Evolutionary conservation across 2,888 invertebrate species (phyloP).

Genomic region (Brassicogethes aeneus): DNA sequence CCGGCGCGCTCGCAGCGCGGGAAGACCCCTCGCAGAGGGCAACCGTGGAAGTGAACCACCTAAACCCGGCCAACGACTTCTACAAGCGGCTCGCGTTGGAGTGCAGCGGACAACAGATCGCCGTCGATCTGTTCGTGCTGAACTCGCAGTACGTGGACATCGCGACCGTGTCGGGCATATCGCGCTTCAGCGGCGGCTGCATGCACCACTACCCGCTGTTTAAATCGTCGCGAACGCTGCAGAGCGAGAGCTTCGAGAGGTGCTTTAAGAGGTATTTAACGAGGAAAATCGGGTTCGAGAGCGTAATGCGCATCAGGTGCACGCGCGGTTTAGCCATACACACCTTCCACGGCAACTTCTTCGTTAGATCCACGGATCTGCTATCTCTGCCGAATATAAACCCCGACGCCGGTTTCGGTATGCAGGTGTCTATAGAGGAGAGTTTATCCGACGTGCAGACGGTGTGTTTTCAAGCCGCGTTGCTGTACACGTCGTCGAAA

Average conservation of each 20-base stretch:
- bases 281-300: constrained; percentile 96
- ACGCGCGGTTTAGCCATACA: constrained; percentile 90
- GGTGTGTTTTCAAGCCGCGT: constrained; percentile 95
- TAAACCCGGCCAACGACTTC: constrained; percentile 95
- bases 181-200: constrained; percentile 91
- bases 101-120: constrained; percentile 92
- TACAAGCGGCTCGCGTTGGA: constrained; percentile 93
- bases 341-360: constrained; percentile 99
- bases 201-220: constrained; percentile 90
- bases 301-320: constrained; percentile 95
- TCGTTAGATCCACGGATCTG: constrained; percentile 95
- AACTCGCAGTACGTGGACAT: constrained; percentile 91
- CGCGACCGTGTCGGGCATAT: constrained; percentile 86
- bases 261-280: constrained; percentile 83
- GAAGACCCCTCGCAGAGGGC: constrained; percentile 84
- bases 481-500: constrained; percentile 92
- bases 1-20: constrained; percentile 75
- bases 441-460: constrained; percentile 74
- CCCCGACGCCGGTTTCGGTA: constrained; percentile 96
- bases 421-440: constrained; percentile 95
- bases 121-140: constrained; percentile 90
- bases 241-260: constrained; percentile 65
- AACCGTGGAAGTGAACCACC: constrained; percentile 72
- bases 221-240: constrained; percentile 57
- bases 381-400: constrained; percentile 94